Conservation (phyloP, 2,113 vertebrate genomes). For the Hemiscyllium ocellatum region DNA sequence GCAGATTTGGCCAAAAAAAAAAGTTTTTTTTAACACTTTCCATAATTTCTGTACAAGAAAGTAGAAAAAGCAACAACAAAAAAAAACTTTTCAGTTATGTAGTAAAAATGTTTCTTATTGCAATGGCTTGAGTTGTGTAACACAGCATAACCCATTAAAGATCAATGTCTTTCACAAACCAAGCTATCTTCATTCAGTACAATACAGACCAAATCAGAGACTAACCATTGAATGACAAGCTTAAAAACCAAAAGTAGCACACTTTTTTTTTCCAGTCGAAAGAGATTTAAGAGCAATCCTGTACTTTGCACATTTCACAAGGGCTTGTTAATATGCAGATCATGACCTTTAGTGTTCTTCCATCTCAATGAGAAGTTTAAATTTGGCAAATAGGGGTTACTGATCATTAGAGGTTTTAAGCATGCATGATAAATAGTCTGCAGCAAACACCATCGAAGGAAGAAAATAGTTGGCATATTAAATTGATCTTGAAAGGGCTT, state of each 20-base stretch:
- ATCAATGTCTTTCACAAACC: not conserved
- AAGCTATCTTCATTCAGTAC: not conserved
- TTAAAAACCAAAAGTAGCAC: not conserved
- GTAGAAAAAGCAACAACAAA: not conserved
- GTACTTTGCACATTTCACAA: not conserved
- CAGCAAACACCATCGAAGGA: not conserved
- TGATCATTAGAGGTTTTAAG: not conserved
- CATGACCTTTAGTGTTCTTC: not conserved
- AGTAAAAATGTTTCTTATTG: not conserved
- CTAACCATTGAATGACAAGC: not conserved
- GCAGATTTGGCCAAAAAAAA: not conserved
- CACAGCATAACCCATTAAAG: slow-evolving; percentile 12
- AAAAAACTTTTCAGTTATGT: not conserved
- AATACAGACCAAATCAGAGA: not conserved
- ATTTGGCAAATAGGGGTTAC: not conserved
- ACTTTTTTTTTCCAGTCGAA: not conserved
- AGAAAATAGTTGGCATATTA: not conserved
- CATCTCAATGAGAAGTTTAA: not conserved
- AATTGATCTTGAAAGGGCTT: not conserved
- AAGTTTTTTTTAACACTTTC: not conserved
- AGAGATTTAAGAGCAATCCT: not conserved
- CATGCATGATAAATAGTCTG: slow-evolving; percentile 7
- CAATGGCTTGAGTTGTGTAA: not conserved
- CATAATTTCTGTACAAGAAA: slow-evolving; percentile 24
- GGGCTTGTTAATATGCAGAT: not conserved